phyloP scores from a whole-genome alignment of 2,888 invertebrate genomes.

The Rhimphoctona megacephalus region DNA sequence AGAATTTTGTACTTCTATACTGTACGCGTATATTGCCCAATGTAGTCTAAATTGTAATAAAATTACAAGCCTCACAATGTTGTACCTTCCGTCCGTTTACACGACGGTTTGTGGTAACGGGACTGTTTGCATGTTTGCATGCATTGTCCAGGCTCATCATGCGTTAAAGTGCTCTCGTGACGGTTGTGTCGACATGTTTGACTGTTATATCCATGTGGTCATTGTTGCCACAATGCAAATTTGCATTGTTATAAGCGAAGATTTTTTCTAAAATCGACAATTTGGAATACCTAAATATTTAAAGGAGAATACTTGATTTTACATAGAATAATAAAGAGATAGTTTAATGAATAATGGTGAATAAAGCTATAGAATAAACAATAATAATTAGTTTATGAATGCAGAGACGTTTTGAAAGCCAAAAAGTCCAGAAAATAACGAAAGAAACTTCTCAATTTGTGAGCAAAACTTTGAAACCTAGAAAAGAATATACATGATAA shows the following conservation, averaged over 20 bases:
- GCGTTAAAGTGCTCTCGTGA: constrained; percentile 56
- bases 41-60: background rate
- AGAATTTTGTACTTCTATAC: background rate
- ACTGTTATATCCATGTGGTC: background rate
- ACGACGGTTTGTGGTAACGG: constrained; percentile 53
- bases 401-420: background rate
- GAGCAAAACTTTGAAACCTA: background rate
- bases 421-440: background rate
- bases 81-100: constrained; percentile 49
- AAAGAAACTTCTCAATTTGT: background rate
- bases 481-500: background rate
- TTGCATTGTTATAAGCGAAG: constrained; percentile 17
- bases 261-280: background rate
- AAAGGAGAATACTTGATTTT: background rate
- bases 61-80: constrained; percentile 33
- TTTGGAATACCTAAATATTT: background rate
- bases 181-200: constrained; percentile 37
- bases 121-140: constrained; percentile 59
- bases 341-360: background rate
- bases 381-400: background rate
- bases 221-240: constrained; percentile 12
- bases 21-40: background rate
- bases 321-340: background rate
- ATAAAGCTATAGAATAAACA: background rate
- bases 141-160: constrained; percentile 44